phyloP scores from a whole-genome alignment of 1,140 invertebrate genomes.

The Zaprionus inermis region DNA sequence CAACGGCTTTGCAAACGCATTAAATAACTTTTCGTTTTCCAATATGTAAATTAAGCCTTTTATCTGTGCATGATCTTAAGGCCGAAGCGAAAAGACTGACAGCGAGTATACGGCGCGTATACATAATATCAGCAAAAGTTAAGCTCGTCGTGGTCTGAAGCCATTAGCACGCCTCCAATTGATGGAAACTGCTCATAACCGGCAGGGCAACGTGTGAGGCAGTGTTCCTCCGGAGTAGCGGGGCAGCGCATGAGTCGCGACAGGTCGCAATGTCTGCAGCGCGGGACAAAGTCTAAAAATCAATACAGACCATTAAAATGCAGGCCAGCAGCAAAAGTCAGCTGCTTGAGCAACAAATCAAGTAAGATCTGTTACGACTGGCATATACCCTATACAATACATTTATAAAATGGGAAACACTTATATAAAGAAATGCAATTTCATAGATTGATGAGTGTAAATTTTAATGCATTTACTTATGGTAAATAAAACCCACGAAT shows the following conservation, averaged over 20 bases:
- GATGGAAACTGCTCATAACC: constrained; percentile 72
- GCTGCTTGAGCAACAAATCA: neutral
- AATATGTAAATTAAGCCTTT: neutral
- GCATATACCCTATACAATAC: neutral
- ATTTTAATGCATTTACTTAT: too few relatives aligned
- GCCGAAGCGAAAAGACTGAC: neutral
- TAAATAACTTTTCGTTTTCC: neutral
- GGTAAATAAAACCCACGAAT: too few relatives aligned
- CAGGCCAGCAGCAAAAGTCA: constrained; percentile 49
- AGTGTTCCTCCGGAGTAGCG: neutral
- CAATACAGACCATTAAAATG: constrained; percentile 81
- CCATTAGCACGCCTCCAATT: constrained; percentile 67
- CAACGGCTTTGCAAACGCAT: neutral
- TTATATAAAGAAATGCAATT: too few relatives aligned
- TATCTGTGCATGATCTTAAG: neutral
- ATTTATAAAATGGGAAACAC: too few relatives aligned
- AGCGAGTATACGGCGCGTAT: constrained; percentile 5
- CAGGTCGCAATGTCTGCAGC: constrained; percentile 16
- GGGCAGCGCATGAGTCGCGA: neutral
- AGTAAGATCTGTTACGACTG: neutral
- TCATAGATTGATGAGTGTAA: too few relatives aligned
- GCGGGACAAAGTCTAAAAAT: constrained; percentile 62
- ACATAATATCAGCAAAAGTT: constrained; percentile 19
- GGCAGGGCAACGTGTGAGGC: constrained; percentile 5
- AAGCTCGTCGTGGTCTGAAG: constrained; percentile 29